Base-by-base conservation (phyloP, 2,113 vertebrate genomes). In the Podarcis muralis region DNA sequence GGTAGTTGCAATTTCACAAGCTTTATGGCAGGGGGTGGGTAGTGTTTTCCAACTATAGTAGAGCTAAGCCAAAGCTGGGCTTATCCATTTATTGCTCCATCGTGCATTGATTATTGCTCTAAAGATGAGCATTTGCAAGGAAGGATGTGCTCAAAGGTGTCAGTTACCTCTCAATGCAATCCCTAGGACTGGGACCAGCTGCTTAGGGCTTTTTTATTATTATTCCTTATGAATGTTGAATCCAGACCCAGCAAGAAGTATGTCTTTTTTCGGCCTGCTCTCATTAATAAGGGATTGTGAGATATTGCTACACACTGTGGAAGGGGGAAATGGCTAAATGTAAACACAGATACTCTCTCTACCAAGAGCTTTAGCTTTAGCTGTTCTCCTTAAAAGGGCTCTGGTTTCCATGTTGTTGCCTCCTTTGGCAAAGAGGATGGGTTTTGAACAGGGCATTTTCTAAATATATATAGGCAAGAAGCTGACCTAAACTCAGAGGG, bases 351-450 rank as follows among this genome's bases (percentile, higher is more conserved):
- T 94, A 87, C 84, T 94, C 43, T 76, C 62, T 74, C 59, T 59
- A 85, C 71, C 4, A 4, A 86, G 77, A 82, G 59, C 62, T 91
- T 82, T 71, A 82, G 59, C 62, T 91, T 82, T 71, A 87, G 20
- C 87, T 87, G 59, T 79, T 94, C 84, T 90, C 91, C 62, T 53
- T 80, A 88, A 86, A 91, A 81, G 83, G 30, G 71, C 80, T 88
- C 84, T 87, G 7, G 57, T 94, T 92, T 91, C 87, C 89, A 62
- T 94, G 88, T 68, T 9, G 13, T 69, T 95, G 25, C 74, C 40
- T 89, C 30, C 92, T 81, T 92, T 94, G 66, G 79, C 89, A 94
- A 27, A 81, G 53, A 92, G 35, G 22, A 59, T 95, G 86, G 89
- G 23, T n/a, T 91, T 78, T 92, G 89, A 87, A 87, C 78, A 57